A percentile compares a stretch with the other conserved stretches of the same genome.
Evolutionary conservation across 2,888 invertebrate genomes (phyloP).

Genomic region (Coleophora flavipennella): DNA sequence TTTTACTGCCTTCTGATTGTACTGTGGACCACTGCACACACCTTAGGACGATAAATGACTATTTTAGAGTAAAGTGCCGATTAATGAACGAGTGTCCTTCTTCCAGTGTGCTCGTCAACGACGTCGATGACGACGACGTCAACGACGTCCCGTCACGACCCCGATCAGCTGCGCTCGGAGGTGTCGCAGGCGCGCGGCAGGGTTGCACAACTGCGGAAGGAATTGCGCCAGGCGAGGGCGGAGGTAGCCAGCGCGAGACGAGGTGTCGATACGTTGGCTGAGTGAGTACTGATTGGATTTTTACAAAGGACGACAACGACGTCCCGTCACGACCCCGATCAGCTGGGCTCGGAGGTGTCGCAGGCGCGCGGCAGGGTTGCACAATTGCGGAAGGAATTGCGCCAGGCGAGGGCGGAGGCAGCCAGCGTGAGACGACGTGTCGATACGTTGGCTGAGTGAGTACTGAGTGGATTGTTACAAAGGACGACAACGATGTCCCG

Average conservation of each 20-base stretch:
- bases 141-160: conserved; percentile 93
- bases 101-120: conserved; percentile 85
- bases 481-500: conserved; percentile 90
- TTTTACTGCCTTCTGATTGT: too few relatives aligned
- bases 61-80: too few relatives aligned
- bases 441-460: conserved; percentile 91
- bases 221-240: conserved; percentile 90
- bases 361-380: conserved; percentile 91
- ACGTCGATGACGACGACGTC: conserved; percentile 80
- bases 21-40: conserved; percentile 1
- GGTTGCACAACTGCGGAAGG: conserved; percentile 89
- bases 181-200: conserved; percentile 91
- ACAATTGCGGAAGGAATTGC: conserved; percentile 88
- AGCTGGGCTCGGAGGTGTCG: conserved; percentile 92
- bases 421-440: conserved; percentile 93
- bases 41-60: too few relatives aligned
- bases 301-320: too few relatives aligned
- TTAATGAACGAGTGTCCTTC: neutral
- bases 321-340: conserved; percentile 95
- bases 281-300: conserved; percentile 72
- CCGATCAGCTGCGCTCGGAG: conserved; percentile 92
- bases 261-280: conserved; percentile 92
- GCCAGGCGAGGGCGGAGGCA: conserved; percentile 93
- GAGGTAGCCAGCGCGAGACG: conserved; percentile 94
- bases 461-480: too few relatives aligned